phyloP scores from a whole-genome alignment of 2,888 invertebrate species.

The Thysanoteuthis rhombus region DNA sequence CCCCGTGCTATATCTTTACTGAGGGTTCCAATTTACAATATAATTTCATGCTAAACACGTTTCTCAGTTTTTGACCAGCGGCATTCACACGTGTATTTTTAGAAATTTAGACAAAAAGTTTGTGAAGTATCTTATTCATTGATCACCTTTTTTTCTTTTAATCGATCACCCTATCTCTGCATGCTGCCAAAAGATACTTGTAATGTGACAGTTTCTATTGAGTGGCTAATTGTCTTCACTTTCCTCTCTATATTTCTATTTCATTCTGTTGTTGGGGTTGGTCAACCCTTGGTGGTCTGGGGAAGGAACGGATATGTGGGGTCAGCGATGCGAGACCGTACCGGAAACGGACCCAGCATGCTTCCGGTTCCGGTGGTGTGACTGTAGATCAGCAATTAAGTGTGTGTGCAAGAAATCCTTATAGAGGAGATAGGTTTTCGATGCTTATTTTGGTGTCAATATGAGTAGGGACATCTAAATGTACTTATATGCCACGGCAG shows the following conservation, averaged over 20 bases:
- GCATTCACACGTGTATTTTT: too few relatives aligned
- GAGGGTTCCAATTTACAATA: too few relatives aligned
- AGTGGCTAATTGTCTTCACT: too few relatives aligned
- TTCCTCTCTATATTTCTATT: not conserved
- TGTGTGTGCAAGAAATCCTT: not conserved
- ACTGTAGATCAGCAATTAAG: not conserved
- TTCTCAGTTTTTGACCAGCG: too few relatives aligned
- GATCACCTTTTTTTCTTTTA: too few relatives aligned
- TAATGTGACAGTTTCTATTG: too few relatives aligned
- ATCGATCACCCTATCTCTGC: too few relatives aligned
- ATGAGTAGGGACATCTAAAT: not conserved
- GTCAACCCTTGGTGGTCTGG: not conserved
- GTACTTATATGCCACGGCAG: not conserved
- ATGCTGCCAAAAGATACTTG: too few relatives aligned
- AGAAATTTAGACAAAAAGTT: too few relatives aligned
- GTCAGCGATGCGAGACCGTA: not conserved
- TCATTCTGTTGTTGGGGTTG: not conserved
- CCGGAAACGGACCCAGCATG: not conserved
- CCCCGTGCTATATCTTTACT: too few relatives aligned
- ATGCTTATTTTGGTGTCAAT: not conserved
- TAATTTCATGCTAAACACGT: too few relatives aligned
- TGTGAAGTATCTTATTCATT: too few relatives aligned
- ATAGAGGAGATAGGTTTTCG: not conserved
- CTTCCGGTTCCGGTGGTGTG: not conserved
- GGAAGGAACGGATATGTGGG: not conserved